Conservation (phyloP, 2,113 vertebrate genomes). For the Terrapene triunguis region DNA sequence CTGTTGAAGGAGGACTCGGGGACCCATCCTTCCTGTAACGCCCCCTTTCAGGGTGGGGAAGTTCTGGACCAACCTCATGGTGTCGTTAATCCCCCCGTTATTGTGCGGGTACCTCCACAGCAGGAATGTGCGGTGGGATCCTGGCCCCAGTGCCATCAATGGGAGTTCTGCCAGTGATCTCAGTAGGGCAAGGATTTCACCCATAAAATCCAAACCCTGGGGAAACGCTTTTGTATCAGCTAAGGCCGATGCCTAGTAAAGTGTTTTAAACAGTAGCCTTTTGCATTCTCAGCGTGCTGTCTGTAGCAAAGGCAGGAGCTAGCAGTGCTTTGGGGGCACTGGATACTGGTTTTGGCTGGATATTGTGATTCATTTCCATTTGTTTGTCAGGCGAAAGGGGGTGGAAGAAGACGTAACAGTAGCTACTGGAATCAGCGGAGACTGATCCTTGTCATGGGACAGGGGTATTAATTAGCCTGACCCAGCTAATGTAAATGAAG, state of each 20-base stretch:
- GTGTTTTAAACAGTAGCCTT: rapidly evolving
- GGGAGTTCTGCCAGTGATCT: rapidly evolving
- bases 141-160: not conserved
- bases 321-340: rapidly evolving
- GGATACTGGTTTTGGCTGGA: not conserved
- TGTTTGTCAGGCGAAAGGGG: rapidly evolving
- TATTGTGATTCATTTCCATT: not conserved
- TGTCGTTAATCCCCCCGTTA: not conserved
- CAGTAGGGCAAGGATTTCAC: rapidly evolving
- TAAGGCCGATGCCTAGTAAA: not conserved
- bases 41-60: not conserved
- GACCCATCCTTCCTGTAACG: not conserved
- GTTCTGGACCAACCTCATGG: not conserved
- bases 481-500: not conserved
- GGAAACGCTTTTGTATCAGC: not conserved
- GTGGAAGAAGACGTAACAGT: not conserved
- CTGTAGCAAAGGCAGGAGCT: not conserved
- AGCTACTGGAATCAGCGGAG: not conserved
- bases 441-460: not conserved
- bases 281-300: not conserved
- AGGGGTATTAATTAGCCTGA: not conserved
- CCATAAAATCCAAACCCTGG: rapidly evolving
- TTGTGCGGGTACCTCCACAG: not conserved
- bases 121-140: not conserved
- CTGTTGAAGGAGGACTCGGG: too few relatives aligned